These are phyloP conservation scores for Diarsia mendica DNA, from an alignment of 2,888 invertebrate species.

Conservation along the genomic window DNA sequence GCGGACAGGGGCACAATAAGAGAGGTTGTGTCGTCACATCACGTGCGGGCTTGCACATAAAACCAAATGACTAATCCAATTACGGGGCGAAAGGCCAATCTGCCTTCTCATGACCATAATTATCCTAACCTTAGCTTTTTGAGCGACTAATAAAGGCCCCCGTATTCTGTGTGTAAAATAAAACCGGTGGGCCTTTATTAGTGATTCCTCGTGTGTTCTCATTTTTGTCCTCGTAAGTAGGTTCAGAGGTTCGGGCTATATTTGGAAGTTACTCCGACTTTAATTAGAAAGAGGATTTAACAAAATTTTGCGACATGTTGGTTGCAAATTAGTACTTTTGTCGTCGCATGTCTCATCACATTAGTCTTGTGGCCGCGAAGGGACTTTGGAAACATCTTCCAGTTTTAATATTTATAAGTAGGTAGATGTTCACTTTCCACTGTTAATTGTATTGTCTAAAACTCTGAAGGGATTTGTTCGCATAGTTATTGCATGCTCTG, in stretches of 20 bases:
- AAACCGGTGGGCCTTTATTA: constrained; percentile 65
- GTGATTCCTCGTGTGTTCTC: constrained; percentile 64
- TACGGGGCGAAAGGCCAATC: constrained; percentile 71
- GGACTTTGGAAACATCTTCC: not conserved
- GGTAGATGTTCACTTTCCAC: not conserved
- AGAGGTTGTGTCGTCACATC: constrained; percentile 50
- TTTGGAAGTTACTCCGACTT: constrained; percentile 54
- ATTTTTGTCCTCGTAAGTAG: constrained; percentile 57
- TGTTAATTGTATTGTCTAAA: not conserved
- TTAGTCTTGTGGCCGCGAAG: not conserved
- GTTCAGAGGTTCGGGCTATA: constrained; percentile 56
- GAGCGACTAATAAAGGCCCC: constrained; percentile 67
- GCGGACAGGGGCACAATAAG: constrained; percentile 15
- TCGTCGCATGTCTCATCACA: constrained; percentile 16
- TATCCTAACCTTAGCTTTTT: constrained; percentile 73
- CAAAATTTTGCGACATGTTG: constrained; percentile 35
- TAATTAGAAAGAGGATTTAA: constrained; percentile 59
- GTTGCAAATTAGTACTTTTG: constrained; percentile 39
- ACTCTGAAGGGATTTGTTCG: not conserved
- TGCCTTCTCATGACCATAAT: constrained; percentile 74
- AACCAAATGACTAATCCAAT: constrained; percentile 69
- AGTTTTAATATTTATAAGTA: not conserved
- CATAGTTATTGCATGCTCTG: not conserved
- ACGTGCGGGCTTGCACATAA: constrained; percentile 64
- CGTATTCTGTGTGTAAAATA: constrained; percentile 67